Base-by-base conservation (phyloP, 2,113 vertebrate genomes). In the Formicarius rufipectus region DNA sequence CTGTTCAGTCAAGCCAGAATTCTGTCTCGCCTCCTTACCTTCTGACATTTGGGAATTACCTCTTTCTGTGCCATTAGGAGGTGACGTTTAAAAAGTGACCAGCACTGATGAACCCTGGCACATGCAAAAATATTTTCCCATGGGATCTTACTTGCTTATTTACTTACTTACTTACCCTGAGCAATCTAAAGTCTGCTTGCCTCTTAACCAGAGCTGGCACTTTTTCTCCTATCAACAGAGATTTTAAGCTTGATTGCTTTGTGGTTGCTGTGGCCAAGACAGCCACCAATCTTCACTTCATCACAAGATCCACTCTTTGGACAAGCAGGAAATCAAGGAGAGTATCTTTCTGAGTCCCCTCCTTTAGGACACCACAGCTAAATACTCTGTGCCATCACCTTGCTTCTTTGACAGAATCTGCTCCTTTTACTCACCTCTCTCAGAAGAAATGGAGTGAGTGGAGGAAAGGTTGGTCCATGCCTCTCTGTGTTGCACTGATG, bases 321-420 rank as follows among this genome's bases (percentile, higher is more conserved):
- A 19, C 35, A 39, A 39, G 25, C 25, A 39, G 59, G 16, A 62
- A 37, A 18, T 62, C 59, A 39, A 28, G 59, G 59, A 39, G 59
- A 11, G 15, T 35, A 37, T 60, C 35, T 60, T 60, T 37, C 17
- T 5, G 14, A 60, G 35, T 37, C 24, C 12, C 15, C 35, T 39
- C 23, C 35, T 24, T 37, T 18, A 60, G 55, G 55, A 47, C 22
- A 52, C 27, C 40, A 63, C 37, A 71, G 23, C 14, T 18, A 42
- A 83, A 56, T 33, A 28, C 22, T 50, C 0, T 0, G 20, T 49
- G 25, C 47, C 19, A 4, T 75, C 1, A 2, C n/a, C 49, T 60
- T 44, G 22, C n/a, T 77, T 9, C 63, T 66, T 37, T 24, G n/a
- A 56, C 8, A 37, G 45, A 66, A 49, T 53, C 55, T 45, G 25